Base-by-base conservation (phyloP, 2,888 invertebrate species). In the Lochmaea crataegi region DNA sequence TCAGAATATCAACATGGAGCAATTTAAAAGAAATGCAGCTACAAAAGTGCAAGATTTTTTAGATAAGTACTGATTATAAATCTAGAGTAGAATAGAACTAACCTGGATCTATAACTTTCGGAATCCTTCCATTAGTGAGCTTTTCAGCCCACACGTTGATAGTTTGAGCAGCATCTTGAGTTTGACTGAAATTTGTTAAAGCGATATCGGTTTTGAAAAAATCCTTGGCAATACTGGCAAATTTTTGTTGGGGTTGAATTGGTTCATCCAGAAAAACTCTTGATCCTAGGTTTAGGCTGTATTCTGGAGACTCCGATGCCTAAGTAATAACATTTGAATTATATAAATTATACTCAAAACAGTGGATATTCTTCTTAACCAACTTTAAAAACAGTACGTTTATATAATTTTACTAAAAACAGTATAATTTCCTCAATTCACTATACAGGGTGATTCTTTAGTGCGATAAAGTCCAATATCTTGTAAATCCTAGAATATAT, bases 111-210 rank as follows among this genome's bases (percentile, higher is more conserved):
- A 94, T 90, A 65, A 94, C 84, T 80, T 93, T 89, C 10, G 89
- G 87, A 57, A 98, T 93, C 79, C 91, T 92, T 12, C 93, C 93
- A 10, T 91, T 88, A 0, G 98, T 97, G 10, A 92, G 87, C 72
- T 92, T 90, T 42, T 90, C 89, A 1, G 95, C 94, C 96, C 96
- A 98, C 0, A 87, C 82, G 82, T 98, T 98, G 73, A 98, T 94
- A 7, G 87, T 85, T 7, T 86, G 81, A 0, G 91, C 90, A 0
- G 93, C 89, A 7, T 84, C 84, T 0, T 91, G 81, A 10, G 91
- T 84, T 11, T 86, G 83, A 9, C 79, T 75, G 81, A 95, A 94
- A 86, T 95, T 90, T 0, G 92, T 86, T 0, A 87, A 87, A 64
- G 90, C 89, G 9, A 95, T 87, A 22, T 92, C 90, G 3, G 93